Evolutionary conservation across 2,888 invertebrate species (phyloP).

Genomic region (Lycia hirtaria): DNA sequence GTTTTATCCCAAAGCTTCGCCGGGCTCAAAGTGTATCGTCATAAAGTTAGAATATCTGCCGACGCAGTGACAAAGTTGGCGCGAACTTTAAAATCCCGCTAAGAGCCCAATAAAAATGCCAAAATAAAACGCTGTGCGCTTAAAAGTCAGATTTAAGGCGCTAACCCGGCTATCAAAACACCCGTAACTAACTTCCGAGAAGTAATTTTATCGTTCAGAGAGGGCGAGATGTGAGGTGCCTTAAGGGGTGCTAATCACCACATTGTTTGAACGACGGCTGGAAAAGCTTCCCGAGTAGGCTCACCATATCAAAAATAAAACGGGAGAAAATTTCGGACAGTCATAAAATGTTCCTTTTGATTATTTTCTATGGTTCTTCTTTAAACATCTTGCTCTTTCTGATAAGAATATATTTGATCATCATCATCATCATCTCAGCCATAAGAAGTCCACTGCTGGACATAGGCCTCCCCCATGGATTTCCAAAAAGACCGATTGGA

Average conservation of each 20-base stretch:
- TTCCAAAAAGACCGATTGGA: too few species aligned
- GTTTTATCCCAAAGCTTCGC: constrained; percentile 6
- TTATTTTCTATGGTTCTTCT: too few species aligned
- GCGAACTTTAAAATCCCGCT: constrained; percentile 17
- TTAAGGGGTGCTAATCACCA: constrained; percentile 68
- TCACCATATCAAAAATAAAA: too few species aligned
- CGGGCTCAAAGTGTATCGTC: constrained; percentile 2
- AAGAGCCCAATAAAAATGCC: constrained; percentile 23
- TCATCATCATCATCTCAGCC: too few species aligned
- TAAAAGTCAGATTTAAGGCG: constrained; percentile 24
- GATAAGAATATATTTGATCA: too few species aligned
- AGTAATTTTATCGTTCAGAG: constrained; percentile 62
- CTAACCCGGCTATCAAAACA: constrained; percentile 58
- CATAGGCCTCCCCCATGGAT: too few species aligned
- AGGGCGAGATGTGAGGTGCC: constrained; percentile 54
- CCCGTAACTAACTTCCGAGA: constrained; percentile 57
- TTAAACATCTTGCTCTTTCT: too few species aligned
- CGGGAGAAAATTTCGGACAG: too few species aligned
- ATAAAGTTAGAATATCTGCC: constrained; percentile 6
- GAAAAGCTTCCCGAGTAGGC: too few species aligned
- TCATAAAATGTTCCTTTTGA: too few species aligned
- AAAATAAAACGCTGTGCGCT: constrained; percentile 17
- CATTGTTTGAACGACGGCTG: constrained; percentile 59
- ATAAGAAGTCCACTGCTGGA: too few species aligned
- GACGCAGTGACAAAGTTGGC: constrained; percentile 2